Evolutionary conservation across 2,888 invertebrate species (phyloP), one percentile per base, ranked within the genome.

Genomic region (Perithous albicinctus): DNA sequence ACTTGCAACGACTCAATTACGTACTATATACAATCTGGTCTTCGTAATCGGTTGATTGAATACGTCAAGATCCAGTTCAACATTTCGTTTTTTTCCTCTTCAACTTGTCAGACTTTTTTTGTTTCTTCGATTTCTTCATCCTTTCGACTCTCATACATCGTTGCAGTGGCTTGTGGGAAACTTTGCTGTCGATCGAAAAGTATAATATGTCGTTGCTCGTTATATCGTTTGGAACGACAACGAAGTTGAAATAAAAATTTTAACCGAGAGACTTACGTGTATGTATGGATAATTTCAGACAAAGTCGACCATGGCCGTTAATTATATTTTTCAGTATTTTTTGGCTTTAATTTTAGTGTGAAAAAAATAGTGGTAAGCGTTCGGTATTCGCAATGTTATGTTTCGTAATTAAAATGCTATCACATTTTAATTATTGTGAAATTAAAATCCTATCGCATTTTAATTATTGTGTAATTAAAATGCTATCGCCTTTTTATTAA

Each of bases 1-100:
- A n/a, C 66, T 54, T 4, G 51, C 48, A 18, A 32, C 75, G 29
- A 54, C 66, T 64, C 64, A 41, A 41, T 73, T 67, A 35, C 35
- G n/a, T 35, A 54, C 18, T 3, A 12, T 10, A 15, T 41, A 23
- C 26, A 10, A 7, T 67, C n/a, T 10, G 41, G 10, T 15, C 41
- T 41, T 1, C 12, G 26, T 12, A 0, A 26, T 15, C 54, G 12
- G 0, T 29, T 15, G 29, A 56, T 56, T 15, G 54, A 56, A 29
- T 23, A 23, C 41, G 41, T 12, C n/a, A n/a, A 70, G 10, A 56
- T 70, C 56, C 26, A 35, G 18, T 51, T 56, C 29, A n/a, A 26
- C 26, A 41, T 23, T 38, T 56, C 12, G 18, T 38, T 70, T 56
- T 56, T 56, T 41, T n/a, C n/a, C n/a, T n/a, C 7, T 41, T 15